Base-by-base conservation (phyloP, 2,888 invertebrate species). In the Drosophila tripunctata region DNA sequence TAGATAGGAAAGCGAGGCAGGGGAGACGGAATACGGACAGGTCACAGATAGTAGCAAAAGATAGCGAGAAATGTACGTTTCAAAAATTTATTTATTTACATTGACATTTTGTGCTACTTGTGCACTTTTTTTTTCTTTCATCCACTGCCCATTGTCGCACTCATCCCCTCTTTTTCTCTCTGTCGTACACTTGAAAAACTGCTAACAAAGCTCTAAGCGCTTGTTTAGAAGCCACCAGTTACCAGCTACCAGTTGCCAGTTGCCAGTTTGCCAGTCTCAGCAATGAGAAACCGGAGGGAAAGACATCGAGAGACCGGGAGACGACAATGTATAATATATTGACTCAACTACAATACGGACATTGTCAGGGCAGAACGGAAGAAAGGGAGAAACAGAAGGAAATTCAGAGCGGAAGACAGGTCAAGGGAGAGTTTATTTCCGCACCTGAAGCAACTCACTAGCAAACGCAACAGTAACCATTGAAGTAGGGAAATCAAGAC, bases 101-200 rank as follows among this genome's bases (percentile, higher is more conserved):
- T 80, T 80, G 86, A 82, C 86, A 85, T 80, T 80, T 80, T 80
- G 79, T 80, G 80, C 80, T 82, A 85, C 83, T 80, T 82, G 76
- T 79, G 79, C 80, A 85, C 62, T 82, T 85, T 85, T 75, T 61
- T 55, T 22, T 31, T 38, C 24, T 27, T 27, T 27, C 33, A 22
- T 19, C 40, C 19, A 4, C 56, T 31, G 35, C 8, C 35, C 24
- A 27, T 14, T 30, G 5, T 15, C 40, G n/a, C n/a, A 31, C 2
- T 15, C 38, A 12, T n/a, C 5, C 35, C 19, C 3, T 36, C 14
- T 21, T 2, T 24, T n/a, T 12, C 21, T 5, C 33, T 14, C 12
- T 30, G 47, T 7, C 10, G 31, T 22, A 38, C 83, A 71, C 80
- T 82, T 76, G 47, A 72, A 67, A 78, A 85, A 85, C 67, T 80